Conservation (phyloP, 2,888 invertebrate genomes). For the Norana najaformis region DNA sequence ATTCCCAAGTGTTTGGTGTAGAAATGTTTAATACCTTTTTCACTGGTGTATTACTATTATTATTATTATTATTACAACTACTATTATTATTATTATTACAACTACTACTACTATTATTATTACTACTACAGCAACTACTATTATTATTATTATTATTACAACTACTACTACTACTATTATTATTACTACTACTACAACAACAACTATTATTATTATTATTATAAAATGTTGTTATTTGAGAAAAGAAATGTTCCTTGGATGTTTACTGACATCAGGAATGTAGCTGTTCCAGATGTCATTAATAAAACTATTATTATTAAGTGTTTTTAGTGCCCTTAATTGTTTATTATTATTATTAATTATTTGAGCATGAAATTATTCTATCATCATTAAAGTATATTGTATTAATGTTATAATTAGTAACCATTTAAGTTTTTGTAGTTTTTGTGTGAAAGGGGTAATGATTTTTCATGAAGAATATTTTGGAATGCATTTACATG, state of each 20-base stretch:
- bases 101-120: background rate
- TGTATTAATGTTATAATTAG: background rate
- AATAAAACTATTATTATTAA: background rate
- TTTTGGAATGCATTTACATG: constrained; percentile 2
- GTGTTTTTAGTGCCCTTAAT: too few species aligned
- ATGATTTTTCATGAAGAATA: constrained; percentile 13
- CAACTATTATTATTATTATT: background rate
- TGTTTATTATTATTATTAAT: background rate
- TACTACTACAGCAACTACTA: background rate
- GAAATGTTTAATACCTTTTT: background rate
- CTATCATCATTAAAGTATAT: background rate
- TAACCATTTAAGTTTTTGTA: background rate
- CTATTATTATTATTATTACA: background rate
- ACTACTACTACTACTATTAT: background rate
- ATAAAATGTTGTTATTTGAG: background rate
- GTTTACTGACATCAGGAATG: background rate
- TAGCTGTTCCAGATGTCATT: background rate
- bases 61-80: background rate
- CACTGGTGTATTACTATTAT: background rate
- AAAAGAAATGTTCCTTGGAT: background rate
- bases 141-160: background rate
- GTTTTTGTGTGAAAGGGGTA: background rate
- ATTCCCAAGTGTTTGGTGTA: background rate
- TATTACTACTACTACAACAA: too few species aligned
- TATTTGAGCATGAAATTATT: background rate